Conservation (phyloP, 2,797 vertebrate genomes). For the Bryconaethiops microstoma region DNA sequence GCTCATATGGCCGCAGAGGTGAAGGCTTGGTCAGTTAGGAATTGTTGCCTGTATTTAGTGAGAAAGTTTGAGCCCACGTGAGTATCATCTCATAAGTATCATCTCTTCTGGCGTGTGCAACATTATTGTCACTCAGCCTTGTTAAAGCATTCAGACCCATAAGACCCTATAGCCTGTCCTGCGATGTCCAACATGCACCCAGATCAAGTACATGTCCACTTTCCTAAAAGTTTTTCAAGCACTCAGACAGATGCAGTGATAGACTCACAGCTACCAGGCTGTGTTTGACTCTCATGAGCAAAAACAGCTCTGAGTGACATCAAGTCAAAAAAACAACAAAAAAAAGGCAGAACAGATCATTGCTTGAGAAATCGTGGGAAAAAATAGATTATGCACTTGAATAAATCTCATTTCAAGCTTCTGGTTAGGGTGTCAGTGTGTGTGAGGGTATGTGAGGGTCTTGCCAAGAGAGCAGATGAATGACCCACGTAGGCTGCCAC, state of each 20-base stretch:
- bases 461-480: conserved; percentile 33
- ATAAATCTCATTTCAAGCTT: conserved; percentile 52
- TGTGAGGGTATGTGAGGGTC: conserved; percentile 7
- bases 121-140: no score
- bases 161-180: not conserved
- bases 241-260: not conserved
- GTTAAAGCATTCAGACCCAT: not conserved
- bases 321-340: not conserved
- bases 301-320: not conserved
- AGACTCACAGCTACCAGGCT: not conserved
- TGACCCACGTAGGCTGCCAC: conserved; percentile 16
- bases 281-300: not conserved
- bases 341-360: conserved; percentile 5
- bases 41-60: no score
- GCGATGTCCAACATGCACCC: not conserved
- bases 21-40: no score
- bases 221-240: not conserved
- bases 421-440: conserved; percentile 26
- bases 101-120: no score
- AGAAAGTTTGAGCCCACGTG: no score
- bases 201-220: not conserved
- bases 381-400: conserved; percentile 49
- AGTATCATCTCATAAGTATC: no score
- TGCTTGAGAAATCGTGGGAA: conserved; percentile 41
- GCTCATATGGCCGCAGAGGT: no score